Evolutionary conservation across 2,888 invertebrate species (phyloP), one percentile per base, ranked within the genome.

Genomic region (Oxyscelio sp.): DNA sequence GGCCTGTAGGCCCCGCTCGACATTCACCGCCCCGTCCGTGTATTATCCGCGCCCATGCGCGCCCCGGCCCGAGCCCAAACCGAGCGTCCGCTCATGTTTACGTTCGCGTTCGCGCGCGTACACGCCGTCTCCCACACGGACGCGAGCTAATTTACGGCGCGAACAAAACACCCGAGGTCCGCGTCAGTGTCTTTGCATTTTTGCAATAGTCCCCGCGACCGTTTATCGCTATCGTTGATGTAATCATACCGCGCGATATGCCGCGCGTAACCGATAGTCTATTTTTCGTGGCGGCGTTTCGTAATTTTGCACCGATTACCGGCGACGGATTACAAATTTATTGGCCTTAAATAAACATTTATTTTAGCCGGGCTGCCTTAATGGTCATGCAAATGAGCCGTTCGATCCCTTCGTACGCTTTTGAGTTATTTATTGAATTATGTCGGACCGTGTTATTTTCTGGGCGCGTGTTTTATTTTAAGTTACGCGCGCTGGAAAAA

Each of bases 1-100:
- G 86, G 78, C 81, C 81, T 61, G 65, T 58, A 74, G 82, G 85
- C 85, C 86, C 86, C 84, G 83, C 83, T 82, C 84, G 63, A 83
- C 73, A 78, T 75, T 63, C 84, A 74, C 78, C 83, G 83, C 59
- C 45, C 66, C 40, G 59, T 43, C 17, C 34, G 43, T 21, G 48
- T 48, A 48, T 48, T 48, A 48, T 21, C 63, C 43, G 22, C 6
- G 43, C 74, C 70, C 83, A 68, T 65, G 66, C 73, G 74, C 79
- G 75, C 59, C 54, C 61, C 31, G 9, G 15, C 40, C 15, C 8
- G 34, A 2, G 9, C 34, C 34, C 40, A 6, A 40, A 15, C 40
- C 61, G 34, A 75, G 22, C 79, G 59, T 75, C 70, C 71, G 63
- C 63, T 70, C 63, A 70, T 78, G 83, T 78, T 77, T 77, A 78